A percentile compares a stretch with the other conserved stretches of the same genome.
Conservation (phyloP, 2,888 invertebrate species). For the Megamerina dolium region DNA sequence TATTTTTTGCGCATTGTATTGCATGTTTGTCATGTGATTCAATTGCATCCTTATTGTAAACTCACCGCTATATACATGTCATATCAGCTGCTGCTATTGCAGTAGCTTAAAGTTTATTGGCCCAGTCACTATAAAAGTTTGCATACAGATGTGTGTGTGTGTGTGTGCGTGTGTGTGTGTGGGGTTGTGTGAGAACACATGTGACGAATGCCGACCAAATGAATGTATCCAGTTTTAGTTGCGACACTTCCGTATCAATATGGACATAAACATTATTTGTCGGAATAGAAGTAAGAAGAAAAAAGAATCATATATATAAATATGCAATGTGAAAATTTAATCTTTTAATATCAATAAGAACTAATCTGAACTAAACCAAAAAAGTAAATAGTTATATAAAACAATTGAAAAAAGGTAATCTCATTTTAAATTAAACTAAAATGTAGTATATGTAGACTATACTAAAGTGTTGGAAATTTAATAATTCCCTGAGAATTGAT, state of each 20-base stretch:
- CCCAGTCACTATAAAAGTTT: constrained; percentile 13
- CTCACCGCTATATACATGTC: background rate
- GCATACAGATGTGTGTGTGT: constrained; percentile 3
- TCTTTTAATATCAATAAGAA: no score
- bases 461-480: no score
- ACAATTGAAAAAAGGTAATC: no score
- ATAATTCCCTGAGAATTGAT: no score
- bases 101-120: constrained; percentile 18
- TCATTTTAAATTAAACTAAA: no score
- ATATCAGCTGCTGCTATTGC: constrained; percentile 6
- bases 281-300: background rate
- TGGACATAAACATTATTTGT: constrained; percentile 3
- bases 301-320: no score
- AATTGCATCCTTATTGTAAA: background rate
- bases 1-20: background rate
- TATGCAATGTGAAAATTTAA: no score
- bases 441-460: no score
- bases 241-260: constrained; percentile 25
- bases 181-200: background rate
- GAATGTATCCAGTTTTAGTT: constrained; percentile 13
- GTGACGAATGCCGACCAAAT: background rate
- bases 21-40: background rate
- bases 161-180: constrained; percentile 11
- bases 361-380: no score
- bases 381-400: no score